Evolutionary conservation across 2,113 vertebrate species (phyloP).

Genomic region (Aspiorhynchus laticeps): DNA sequence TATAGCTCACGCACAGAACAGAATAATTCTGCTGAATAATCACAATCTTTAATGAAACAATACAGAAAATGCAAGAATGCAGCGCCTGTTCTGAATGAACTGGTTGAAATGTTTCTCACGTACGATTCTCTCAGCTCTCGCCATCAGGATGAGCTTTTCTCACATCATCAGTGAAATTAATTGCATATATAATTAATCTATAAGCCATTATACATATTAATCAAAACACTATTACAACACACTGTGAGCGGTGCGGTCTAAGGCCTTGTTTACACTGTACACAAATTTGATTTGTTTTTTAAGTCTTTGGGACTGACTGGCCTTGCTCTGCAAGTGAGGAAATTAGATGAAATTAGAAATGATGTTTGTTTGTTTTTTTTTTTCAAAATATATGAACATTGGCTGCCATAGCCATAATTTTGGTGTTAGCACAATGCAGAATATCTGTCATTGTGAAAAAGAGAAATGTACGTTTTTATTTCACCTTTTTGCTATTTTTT

Average conservation of each 20-base stretch:
- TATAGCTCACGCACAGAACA: constrained; percentile 40
- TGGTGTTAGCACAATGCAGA: background rate
- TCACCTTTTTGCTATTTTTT: background rate
- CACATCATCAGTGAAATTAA: constrained; percentile 31
- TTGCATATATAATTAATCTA: background rate
- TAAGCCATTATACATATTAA: constrained; percentile 2
- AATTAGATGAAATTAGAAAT: background rate
- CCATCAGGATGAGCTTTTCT: constrained; percentile 32
- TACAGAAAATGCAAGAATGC: constrained; percentile 4
- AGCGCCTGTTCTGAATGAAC: constrained; percentile 27
- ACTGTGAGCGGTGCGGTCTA: background rate
- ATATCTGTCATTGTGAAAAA: background rate
- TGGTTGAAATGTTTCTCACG: constrained; percentile 24
- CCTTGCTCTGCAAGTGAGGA: background rate
- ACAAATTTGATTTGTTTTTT: background rate
- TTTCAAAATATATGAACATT: background rate
- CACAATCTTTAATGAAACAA: constrained; percentile 50
- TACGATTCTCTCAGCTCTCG: background rate
- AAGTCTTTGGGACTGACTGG: background rate
- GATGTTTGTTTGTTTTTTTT: background rate
- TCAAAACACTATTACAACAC: constrained; percentile 12
- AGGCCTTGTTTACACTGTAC: background rate
- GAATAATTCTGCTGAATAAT: constrained; percentile 55
- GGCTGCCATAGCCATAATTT: background rate
- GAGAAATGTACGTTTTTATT: background rate